These are phyloP conservation scores for Rambutsinella grinnellia DNA, from an alignment of 2,888 invertebrate genomes.

Conservation along the genomic window DNA sequence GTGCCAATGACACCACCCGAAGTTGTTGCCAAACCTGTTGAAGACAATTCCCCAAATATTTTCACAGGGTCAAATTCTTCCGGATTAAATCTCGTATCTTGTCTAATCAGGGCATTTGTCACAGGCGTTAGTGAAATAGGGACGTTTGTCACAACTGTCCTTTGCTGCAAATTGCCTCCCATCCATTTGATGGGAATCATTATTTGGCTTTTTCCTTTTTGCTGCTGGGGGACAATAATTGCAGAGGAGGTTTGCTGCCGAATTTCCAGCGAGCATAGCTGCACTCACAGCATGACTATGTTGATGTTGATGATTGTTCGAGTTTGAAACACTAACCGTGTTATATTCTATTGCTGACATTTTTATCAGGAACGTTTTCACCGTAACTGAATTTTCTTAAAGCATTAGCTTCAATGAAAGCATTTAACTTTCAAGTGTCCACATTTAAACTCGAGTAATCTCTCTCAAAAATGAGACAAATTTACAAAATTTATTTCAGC, in stretches of 20 bases:
- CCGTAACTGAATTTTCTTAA: slow-evolving; percentile 16
- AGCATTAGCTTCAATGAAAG: not conserved
- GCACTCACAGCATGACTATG: slow-evolving; percentile 19
- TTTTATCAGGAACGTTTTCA: slow-evolving; percentile 8
- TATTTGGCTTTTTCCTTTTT: slow-evolving; percentile 42
- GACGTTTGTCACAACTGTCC: slow-evolving; percentile 22
- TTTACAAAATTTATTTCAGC: not conserved
- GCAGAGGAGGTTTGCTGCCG: slow-evolving; percentile 33
- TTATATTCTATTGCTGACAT: slow-evolving; percentile 48
- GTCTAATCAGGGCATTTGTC: slow-evolving; percentile 32
- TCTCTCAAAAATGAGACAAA: not conserved
- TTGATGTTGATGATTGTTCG: slow-evolving; percentile 42
- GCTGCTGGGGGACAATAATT: slow-evolving; percentile 49
- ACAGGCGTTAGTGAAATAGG: slow-evolving; percentile 39
- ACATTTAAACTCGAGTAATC: no score
- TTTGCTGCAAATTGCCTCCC: slow-evolving; percentile 29
- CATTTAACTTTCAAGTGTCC: not conserved
- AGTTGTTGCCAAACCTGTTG: slow-evolving; percentile 38
- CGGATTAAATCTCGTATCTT: slow-evolving; percentile 40
- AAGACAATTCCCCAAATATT: slow-evolving; percentile 40
- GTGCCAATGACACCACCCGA: slow-evolving; percentile 34
- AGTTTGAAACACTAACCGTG: slow-evolving; percentile 28
- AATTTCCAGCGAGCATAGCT: slow-evolving; percentile 27
- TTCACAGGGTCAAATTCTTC: slow-evolving; percentile 48
- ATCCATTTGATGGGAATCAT: slow-evolving; percentile 31